A percentile compares a stretch with the other conserved stretches of the same genome.
These are phyloP conservation scores for Andrena cerasifolii DNA, from an alignment of 1,140 invertebrate species.

Conservation along the genomic window DNA sequence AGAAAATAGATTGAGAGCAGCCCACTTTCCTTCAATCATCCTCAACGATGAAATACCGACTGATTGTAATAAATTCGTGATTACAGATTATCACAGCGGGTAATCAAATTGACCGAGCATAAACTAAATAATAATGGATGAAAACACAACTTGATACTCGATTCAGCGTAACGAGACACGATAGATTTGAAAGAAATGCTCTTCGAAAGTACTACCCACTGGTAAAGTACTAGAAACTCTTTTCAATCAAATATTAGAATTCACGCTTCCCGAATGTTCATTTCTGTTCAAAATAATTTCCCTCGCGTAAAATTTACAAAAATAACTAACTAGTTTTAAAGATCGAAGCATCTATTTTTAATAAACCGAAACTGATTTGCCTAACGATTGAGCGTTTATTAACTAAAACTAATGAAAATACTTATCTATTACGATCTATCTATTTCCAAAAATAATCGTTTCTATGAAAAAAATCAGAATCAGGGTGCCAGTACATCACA, in stretches of 20 bases:
- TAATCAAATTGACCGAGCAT: constrained; percentile 26
- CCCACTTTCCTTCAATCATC: constrained; percentile 1
- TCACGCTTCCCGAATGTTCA: neutral
- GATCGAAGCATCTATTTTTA: too few relatives aligned
- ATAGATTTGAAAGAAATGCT: neutral
- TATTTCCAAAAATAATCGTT: too few relatives aligned
- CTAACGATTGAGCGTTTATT: too few relatives aligned
- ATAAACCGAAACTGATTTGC: too few relatives aligned
- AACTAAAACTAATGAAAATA: too few relatives aligned
- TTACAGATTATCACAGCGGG: constrained; percentile 34
- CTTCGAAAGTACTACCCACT: neutral
- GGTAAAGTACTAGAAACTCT: neutral
- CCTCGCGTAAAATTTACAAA: neutral
- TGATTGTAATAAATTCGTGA: constrained; percentile 36
- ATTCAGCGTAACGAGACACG: neutral
- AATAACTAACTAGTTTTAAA: neutral
- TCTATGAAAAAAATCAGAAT: too few relatives aligned
- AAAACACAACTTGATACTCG: neutral
- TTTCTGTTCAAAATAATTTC: neutral
- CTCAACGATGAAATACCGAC: constrained; percentile 9
- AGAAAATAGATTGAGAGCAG: neutral
- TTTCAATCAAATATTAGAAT: neutral
- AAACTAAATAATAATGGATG: constrained; percentile 15
- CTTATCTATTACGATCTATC: too few relatives aligned
- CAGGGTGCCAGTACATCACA: too few relatives aligned